These are phyloP conservation scores for Etheostoma nigrum DNA, from an alignment of 2,797 vertebrate species.

Conservation along the genomic window DNA sequence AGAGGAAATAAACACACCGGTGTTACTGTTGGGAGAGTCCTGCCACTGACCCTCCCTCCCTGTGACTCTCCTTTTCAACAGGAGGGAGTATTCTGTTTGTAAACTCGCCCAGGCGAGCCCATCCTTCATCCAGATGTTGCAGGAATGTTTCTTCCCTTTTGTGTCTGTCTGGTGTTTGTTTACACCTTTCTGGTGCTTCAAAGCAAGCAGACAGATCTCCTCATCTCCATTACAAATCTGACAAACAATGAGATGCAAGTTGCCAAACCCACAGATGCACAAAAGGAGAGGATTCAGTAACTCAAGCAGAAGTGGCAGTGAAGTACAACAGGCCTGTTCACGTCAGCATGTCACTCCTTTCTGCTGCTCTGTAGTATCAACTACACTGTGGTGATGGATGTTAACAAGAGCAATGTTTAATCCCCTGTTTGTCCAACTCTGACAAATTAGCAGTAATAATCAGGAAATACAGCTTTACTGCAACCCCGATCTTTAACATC, in stretches of 20 bases:
- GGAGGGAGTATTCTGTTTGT: conserved; percentile 44
- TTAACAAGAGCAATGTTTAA: not conserved
- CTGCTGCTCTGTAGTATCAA: conserved; percentile 7
- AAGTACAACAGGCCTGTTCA: conserved; percentile 43
- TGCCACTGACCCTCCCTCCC: conserved; percentile 35
- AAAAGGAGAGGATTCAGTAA: conserved; percentile 39
- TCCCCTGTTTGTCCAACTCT: not conserved
- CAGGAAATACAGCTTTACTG: not conserved
- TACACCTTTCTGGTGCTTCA: conserved; percentile 60
- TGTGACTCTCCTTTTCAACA: conserved; percentile 41
- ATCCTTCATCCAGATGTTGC: conserved; percentile 72
- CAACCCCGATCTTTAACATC: not conserved
- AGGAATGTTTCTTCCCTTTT: conserved; percentile 71
- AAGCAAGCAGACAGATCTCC: conserved; percentile 54
- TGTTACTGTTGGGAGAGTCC: conserved; percentile 48
- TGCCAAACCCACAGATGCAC: conserved; percentile 45
- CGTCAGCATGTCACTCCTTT: conserved; percentile 11
- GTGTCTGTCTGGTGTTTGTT: conserved; percentile 72
- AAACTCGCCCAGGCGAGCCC: conserved; percentile 55
- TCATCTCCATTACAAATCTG: conserved; percentile 71
- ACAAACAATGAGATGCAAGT: conserved; percentile 56
- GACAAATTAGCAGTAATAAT: not conserved
- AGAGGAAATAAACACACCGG: conserved; percentile 71
- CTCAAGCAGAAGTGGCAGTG: conserved; percentile 38
- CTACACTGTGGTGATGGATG: conserved; percentile 20